Base-by-base conservation (phyloP, 1,140 invertebrate species). In the Calliopsis andreniformis region DNA sequence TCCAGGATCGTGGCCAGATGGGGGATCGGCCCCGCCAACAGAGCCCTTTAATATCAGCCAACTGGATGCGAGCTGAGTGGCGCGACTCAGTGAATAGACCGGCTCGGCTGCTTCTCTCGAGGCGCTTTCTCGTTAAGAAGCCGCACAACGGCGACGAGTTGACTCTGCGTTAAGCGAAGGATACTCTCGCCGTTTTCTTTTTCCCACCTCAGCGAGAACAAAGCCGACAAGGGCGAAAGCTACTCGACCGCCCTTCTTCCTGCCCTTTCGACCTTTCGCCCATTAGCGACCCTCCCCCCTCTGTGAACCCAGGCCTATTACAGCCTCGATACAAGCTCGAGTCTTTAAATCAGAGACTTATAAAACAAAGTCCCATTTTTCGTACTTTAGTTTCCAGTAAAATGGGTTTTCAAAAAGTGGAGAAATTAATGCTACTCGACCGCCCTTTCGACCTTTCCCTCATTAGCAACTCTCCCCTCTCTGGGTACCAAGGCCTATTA, bases 61-160 rank as follows among this genome's bases (percentile, higher is more conserved):
- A 10, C 4, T 39, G 32, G 47, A 53, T 32, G 53, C 53, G 42
- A 61, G 28, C 1, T 14, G 2, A 55, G 62, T 75, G 30, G 45
- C 53, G 53, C 12, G 12, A 49, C 64, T 62, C 82, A 71, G 83
- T 79, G 80, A 83, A 83, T 79, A 83, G 70, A 42, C 53, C 39
- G 39, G 0, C 63, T 23, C 25, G 32, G 5, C 23, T 23, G 18
- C 39, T 23, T 35, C 42, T 51, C 28, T 56, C 72, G 23, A 32
- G 39, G 28, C 59, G 53, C 6, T 83, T 79, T 79, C 80, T 83
- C 76, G 76, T 83, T 83, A 83, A 76, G 67, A 55, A 76, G 43
- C 39, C 61, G 28, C 35, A 32, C 25, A 49, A 43, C 59, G 58
- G 42, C 58, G 55, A 49, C 25, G 18, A 45, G 53, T 79, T 70